Evolutionary conservation across 2,113 vertebrate genomes (phyloP).

Genomic region (Sturnus vulgaris): DNA sequence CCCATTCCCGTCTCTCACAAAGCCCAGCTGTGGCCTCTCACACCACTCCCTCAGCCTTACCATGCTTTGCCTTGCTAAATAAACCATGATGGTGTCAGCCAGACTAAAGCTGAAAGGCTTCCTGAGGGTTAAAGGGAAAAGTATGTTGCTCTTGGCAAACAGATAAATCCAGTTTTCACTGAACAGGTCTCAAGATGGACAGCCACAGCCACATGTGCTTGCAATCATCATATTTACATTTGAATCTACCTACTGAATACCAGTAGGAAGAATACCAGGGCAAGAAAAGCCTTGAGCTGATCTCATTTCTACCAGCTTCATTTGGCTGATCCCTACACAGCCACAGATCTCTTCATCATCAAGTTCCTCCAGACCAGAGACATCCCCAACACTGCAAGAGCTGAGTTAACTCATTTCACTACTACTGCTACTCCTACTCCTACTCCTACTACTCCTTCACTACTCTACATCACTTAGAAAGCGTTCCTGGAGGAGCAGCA

Average conservation of each 20-base stretch:
- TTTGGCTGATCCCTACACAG: background rate
- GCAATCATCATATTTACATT: background rate
- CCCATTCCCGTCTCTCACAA: background rate
- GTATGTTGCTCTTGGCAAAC: constrained; percentile 36
- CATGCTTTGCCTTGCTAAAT: background rate
- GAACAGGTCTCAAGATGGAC: constrained; percentile 5
- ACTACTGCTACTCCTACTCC: background rate
- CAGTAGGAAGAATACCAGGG: background rate
- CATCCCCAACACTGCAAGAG: background rate
- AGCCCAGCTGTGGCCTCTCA: background rate
- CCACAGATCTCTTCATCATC: background rate
- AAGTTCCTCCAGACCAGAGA: background rate
- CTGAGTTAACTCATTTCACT: background rate
- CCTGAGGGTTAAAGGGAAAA: constrained; percentile 40
- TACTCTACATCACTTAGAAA: background rate
- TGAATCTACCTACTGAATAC: background rate
- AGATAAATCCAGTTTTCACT: background rate
- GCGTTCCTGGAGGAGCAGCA: background rate
- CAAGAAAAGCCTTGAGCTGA: background rate
- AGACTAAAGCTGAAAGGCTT: background rate
- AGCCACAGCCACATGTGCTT: background rate
- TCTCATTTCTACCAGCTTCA: background rate
- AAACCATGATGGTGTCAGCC: background rate
- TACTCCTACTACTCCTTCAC: background rate
- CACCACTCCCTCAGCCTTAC: background rate